Conservation (phyloP, 2,888 invertebrate genomes). For the Crocallis elinguaria region DNA sequence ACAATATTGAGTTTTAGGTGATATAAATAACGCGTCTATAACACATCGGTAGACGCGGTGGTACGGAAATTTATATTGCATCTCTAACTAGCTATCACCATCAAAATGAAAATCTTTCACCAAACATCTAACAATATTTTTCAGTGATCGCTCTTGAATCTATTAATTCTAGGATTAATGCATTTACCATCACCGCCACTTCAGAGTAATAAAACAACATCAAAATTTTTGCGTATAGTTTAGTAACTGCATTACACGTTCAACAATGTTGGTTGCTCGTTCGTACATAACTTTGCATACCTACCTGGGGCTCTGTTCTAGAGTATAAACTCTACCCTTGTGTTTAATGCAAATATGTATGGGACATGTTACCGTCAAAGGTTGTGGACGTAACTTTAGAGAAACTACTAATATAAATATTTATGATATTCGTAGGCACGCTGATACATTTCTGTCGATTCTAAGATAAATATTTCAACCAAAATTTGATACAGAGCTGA, state of each 20-base stretch:
- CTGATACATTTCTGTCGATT: not conserved
- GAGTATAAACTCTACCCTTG: not conserved
- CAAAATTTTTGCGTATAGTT: not conserved
- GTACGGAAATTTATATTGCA: too few relatives aligned
- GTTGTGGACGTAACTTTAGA: not conserved
- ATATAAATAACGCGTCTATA: too few relatives aligned
- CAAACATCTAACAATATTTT: too few relatives aligned
- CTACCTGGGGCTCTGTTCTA: conserved; percentile 2
- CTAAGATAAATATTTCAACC: not conserved
- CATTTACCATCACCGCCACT: too few relatives aligned
- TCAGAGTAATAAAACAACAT: too few relatives aligned
- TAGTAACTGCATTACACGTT: not conserved
- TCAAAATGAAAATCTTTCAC: too few relatives aligned
- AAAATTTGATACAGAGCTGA: too few relatives aligned
- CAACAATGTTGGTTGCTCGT: not conserved
- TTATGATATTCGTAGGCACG: not conserved
- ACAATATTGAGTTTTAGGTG: too few relatives aligned
- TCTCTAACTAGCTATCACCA: too few relatives aligned
- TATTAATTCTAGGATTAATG: too few relatives aligned
- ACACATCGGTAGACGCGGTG: too few relatives aligned
- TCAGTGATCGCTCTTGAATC: too few relatives aligned
- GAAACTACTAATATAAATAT: not conserved
- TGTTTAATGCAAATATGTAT: not conserved
- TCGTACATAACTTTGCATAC: conserved; percentile 15
- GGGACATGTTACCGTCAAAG: not conserved